phyloP scores from a whole-genome alignment of 2,888 invertebrate genomes.

The Deilephila elpenor region DNA sequence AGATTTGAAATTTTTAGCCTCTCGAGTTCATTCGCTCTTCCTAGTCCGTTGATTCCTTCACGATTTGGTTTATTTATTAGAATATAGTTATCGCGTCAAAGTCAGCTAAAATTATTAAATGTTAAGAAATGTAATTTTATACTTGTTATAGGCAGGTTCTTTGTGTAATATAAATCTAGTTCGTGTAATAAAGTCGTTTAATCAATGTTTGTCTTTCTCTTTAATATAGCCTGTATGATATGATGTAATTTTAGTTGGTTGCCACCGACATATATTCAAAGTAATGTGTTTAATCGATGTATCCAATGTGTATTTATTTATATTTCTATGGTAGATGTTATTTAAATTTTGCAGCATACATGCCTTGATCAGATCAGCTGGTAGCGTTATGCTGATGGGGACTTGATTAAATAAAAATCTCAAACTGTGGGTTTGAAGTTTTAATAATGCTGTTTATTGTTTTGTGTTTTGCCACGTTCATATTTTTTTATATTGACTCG shows the following conservation, averaged over 20 bases:
- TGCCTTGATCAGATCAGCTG: too few relatives aligned
- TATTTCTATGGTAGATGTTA: too few relatives aligned
- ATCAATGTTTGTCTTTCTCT: not conserved
- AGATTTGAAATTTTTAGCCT: too few relatives aligned
- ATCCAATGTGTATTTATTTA: not conserved
- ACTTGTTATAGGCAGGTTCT: conserved; percentile 1
- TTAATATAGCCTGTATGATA: not conserved
- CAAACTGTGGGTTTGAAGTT: too few relatives aligned
- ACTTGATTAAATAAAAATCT: too few relatives aligned
- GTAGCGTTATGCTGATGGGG: too few relatives aligned
- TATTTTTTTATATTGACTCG: too few relatives aligned
- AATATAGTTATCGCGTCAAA: not conserved
- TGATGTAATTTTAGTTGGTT: too few relatives aligned
- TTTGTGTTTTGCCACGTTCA: too few relatives aligned
- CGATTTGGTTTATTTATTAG: not conserved
- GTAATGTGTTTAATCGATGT: not conserved
- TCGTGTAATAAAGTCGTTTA: not conserved
- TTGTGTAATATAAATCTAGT: not conserved
- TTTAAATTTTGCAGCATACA: too few relatives aligned
- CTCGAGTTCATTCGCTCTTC: too few relatives aligned
- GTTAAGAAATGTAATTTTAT: not conserved
- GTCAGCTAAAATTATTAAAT: not conserved
- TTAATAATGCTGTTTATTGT: too few relatives aligned
- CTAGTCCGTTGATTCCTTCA: not conserved
- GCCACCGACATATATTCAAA: not conserved